Evolutionary conservation across 2,888 invertebrate species (phyloP), one percentile per base, ranked within the genome.

Genomic region (Oscheius sp.): DNA sequence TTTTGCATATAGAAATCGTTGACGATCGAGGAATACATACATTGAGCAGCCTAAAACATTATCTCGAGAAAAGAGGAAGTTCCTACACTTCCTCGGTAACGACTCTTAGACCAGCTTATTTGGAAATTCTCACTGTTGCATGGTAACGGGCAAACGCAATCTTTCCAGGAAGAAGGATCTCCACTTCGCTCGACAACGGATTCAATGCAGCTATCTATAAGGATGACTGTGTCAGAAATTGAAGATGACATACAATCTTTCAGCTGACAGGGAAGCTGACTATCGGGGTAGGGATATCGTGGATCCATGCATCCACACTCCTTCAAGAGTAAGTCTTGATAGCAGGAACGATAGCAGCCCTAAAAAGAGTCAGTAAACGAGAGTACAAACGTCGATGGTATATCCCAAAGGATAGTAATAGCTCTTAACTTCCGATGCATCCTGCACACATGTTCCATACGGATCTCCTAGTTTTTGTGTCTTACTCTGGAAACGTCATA

Each of bases 281-380:
- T 68, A 14, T 50, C 47, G 3, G 72, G 73, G 50, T 59, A 57
- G 0, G 74, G 76, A 17, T 80, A 80, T 33, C 80, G 57, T 1
- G 80, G 80, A 45, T 80, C 80, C 75, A 78, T 78, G 45, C 80
- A 80, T 6, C 54, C 67, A 41, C 80, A 80, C 1, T 44, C 56
- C 22, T 54, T 9, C 24, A 65, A 30, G 4, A 80, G 71, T 30
- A 62, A 54, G 33, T 75, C 74, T 64, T 80, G 80, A 33, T 80
- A 80, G 51, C 80, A 80, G 9, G 78, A 75, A 17, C 80, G 71
- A 5, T 78, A 63, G 50, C 80, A 80, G 4, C 77, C 80, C 80
- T 80, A 17, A 22, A 54, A 17, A 30, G n/a, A 17, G 9, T 8
- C 26, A 9, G 17, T 51, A 12, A 17, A 17, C 14, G 30, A 14